phyloP scores from a whole-genome alignment of 2,113 vertebrate species.

The Pygoscelis adeliae region DNA sequence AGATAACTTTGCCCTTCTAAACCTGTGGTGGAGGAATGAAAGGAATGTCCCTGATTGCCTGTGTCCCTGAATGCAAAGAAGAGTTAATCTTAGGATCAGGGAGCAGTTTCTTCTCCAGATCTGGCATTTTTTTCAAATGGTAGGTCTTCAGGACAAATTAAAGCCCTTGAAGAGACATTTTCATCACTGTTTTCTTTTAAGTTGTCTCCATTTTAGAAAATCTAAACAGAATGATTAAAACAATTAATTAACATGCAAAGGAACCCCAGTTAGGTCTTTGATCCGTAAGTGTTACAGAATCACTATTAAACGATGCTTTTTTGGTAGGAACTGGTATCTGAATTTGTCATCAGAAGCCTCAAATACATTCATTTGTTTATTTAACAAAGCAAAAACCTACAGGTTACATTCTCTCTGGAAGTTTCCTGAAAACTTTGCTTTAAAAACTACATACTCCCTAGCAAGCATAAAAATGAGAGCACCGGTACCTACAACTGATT shows the following conservation, averaged over 20 bases:
- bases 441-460: neutral
- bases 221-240: neutral
- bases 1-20: neutral
- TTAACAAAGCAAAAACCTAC: neutral
- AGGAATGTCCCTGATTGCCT: neutral
- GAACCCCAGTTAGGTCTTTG: neutral
- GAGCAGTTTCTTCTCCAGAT: neutral
- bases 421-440: neutral
- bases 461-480: neutral
- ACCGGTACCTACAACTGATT: neutral
- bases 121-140: neutral
- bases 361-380: neutral
- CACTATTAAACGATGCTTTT: neutral
- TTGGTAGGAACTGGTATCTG: neutral
- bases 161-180: neutral
- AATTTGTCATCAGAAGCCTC: neutral
- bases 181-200: neutral
- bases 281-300: neutral
- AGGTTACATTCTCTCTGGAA: neutral
- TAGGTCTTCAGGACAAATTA: neutral
- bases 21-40: neutral
- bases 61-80: neutral
- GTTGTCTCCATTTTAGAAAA: neutral
- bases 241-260: neutral
- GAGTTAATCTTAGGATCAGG: neutral